Conservation (phyloP, 2,888 invertebrate genomes). For the Chromoteleia sp. region DNA sequence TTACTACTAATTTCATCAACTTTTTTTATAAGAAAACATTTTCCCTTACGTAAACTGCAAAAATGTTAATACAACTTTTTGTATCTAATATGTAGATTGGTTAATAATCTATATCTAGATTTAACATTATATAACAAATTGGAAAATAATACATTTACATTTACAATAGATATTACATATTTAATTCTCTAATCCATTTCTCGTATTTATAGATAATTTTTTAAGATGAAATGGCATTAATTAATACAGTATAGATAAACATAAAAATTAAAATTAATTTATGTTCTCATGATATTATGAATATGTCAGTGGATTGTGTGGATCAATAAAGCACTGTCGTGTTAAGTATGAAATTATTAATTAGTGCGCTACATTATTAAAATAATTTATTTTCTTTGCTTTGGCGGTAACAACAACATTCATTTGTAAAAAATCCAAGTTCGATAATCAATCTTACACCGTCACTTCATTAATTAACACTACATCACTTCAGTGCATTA, state of each 20-base stretch:
- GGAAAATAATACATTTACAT: not conserved
- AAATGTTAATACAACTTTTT: no score
- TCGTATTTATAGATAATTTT: not conserved
- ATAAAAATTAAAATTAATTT: not conserved
- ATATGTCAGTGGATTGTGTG: not conserved
- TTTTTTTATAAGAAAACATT: not conserved
- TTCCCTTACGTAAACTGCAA: no score
- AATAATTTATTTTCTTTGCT: not conserved
- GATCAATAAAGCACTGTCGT: conserved; percentile 15
- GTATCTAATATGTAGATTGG: not conserved
- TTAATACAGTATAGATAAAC: not conserved
- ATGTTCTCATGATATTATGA: not conserved
- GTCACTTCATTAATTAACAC: no score
- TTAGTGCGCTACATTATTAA: not conserved
- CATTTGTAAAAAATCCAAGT: no score
- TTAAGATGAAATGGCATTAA: not conserved
- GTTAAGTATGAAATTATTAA: conserved; percentile 5
- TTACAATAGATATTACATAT: no score
- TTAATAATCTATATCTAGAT: not conserved
- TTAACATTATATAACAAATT: not conserved
- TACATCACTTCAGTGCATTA: no score
- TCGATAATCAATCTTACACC: no score
- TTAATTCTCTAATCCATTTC: not conserved
- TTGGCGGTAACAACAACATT: no score
- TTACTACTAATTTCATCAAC: not conserved